Percentiles rank a stretch among this genome's conserved stretches.
Evolutionary conservation across 2,797 vertebrate genomes (phyloP).

Genomic region (Falco novaeseelandiae): DNA sequence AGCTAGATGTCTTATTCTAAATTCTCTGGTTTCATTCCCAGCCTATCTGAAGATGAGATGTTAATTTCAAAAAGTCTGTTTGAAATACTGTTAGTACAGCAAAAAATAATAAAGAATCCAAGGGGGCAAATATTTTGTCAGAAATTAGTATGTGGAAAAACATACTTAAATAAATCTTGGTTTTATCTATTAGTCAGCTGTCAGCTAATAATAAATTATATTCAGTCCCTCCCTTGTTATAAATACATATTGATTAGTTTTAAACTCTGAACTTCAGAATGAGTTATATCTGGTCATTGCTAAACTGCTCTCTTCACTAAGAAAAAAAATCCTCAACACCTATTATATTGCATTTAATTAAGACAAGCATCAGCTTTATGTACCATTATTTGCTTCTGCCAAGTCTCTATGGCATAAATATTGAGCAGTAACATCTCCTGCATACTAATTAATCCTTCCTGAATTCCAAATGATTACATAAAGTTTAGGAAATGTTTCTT

Average conservation of each 20-base stretch:
- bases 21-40: not conserved
- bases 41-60: not conserved
- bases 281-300: slow-evolving; percentile 80
- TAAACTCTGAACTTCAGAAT: slow-evolving; percentile 81
- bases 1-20: not conserved
- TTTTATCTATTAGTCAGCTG: slow-evolving; percentile 48
- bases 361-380: slow-evolving; percentile 83
- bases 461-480: slow-evolving; percentile 85
- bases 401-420: slow-evolving; percentile 84
- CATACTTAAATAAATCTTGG: slow-evolving; percentile 49
- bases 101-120: slow-evolving; percentile 4
- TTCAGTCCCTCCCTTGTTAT: slow-evolving; percentile 70
- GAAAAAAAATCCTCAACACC: slow-evolving; percentile 68
- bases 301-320: slow-evolving; percentile 79
- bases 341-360: slow-evolving; percentile 89
- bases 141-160: slow-evolving; percentile 39
- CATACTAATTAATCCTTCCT: slow-evolving; percentile 86
- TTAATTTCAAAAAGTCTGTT: not conserved
- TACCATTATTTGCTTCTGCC: slow-evolving; percentile 82
- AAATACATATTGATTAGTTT: slow-evolving; percentile 85
- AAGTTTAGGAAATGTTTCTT: slow-evolving; percentile 85
- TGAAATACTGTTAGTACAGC: slow-evolving; percentile 16
- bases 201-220: slow-evolving; percentile 68
- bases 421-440: slow-evolving; percentile 77
- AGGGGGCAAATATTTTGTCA: slow-evolving; percentile 26